Evolutionary conservation across 2,113 vertebrate genomes (phyloP), one percentile per base, ranked within the genome.

Genomic region (Rattus rattus): DNA sequence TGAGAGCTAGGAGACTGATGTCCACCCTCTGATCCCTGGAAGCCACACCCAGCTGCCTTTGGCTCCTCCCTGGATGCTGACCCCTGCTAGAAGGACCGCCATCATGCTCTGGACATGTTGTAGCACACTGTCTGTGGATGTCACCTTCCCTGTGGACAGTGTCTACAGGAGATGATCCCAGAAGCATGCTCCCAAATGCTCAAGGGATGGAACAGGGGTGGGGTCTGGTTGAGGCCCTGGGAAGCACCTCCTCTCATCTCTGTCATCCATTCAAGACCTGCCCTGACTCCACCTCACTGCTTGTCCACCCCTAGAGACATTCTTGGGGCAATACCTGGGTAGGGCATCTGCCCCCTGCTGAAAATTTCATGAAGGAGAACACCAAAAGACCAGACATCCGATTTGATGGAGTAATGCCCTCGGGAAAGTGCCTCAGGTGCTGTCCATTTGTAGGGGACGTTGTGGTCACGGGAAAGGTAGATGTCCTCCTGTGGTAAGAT

Each of bases 311-410:
- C 3, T 2, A 3, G 83, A 49, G 84, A 24, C 79, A 19, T 49
- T n/a, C 0, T 83, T 8, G 47, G 63, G 22, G 11, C n/a, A 2
- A 2, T 97, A 99, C 99, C 99, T 98, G 99, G 98, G 65, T 99
- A 99, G 20, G 99, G 99, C 3, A 30, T 49, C 67, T 98, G 98
- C 14, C 99, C 99, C 22, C 96, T 95, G 52, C 98, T 98, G 93
- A 99, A 97, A 1, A 99, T 98, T 97, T 99, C 99, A 26, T 98
- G 98, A n/a, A 99, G 98, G 49, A 99, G 97, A 17, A 99, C 1
- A 0, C 99, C 98, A 3, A 99, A 99, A 8, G 99, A 99, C 99
- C 99, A 99, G 20, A 99, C 97, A 4, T 99, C 99, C 0, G 99
- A 99, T 81, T 99, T 99, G 97, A 70, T 98, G 91, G 99, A 99